Conservation (phyloP, 2,888 invertebrate species). For the Pachliopta kotzebuea region DNA sequence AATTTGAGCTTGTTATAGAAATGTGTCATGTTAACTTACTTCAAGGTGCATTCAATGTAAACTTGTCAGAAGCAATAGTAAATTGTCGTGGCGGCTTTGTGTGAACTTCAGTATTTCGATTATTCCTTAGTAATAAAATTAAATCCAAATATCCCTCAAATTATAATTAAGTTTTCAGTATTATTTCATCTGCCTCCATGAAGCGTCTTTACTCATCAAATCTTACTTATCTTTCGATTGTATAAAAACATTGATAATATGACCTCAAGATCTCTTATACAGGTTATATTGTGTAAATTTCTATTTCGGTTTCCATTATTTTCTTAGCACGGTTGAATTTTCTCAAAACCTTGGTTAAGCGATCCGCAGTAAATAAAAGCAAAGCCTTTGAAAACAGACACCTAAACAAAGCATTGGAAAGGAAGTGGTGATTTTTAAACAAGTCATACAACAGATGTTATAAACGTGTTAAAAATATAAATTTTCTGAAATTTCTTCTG, state of each 20-base stretch:
- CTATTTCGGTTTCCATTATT: not conserved
- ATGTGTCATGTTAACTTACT: not conserved
- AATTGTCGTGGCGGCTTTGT: not conserved
- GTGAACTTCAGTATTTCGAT: not conserved
- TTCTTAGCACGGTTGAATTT: not conserved
- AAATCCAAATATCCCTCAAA: not conserved
- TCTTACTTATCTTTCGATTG: not conserved
- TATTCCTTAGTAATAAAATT: not conserved
- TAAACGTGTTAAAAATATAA: conserved; percentile 11
- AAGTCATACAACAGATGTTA: conserved; percentile 5
- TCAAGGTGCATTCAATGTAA: not conserved
- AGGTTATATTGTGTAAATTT: not conserved
- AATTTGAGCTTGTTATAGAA: not conserved
- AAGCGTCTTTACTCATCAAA: not conserved
- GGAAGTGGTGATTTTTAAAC: conserved; percentile 16
- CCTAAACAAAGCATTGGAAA: conserved; percentile 21
- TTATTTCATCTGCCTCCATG: not conserved
- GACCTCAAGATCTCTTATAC: not conserved
- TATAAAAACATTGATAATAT: not conserved
- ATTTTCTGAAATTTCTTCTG: conserved; percentile 1
- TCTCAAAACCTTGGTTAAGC: not conserved
- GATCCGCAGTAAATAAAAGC: conserved; percentile 3
- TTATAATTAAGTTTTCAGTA: not conserved
- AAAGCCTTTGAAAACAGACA: conserved; percentile 12
- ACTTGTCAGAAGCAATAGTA: not conserved